These are phyloP conservation scores for Grammomys dolichurus DNA, from an alignment of 2,113 vertebrate genomes.

Conservation along the genomic window DNA sequence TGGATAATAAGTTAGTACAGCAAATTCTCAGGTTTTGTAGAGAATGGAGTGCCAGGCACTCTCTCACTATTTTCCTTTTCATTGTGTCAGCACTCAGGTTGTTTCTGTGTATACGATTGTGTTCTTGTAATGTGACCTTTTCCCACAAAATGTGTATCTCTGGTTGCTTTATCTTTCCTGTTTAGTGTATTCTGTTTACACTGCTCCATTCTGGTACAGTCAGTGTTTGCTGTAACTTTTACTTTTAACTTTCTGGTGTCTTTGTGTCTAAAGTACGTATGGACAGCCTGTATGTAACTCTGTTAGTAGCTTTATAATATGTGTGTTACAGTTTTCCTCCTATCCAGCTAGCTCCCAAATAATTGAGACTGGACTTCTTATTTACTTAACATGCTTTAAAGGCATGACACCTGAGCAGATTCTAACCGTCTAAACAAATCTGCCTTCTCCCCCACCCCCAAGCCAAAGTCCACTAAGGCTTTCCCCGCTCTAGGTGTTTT, in stretches of 20 bases:
- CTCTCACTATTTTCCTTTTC: background rate
- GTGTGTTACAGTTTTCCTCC: too few species aligned
- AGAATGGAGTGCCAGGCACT: background rate
- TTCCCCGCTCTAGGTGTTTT: too few species aligned
- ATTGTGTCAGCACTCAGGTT: background rate
- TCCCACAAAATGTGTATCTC: background rate
- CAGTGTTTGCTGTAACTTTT: background rate
- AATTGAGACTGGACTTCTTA: too few species aligned
- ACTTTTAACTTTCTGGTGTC: background rate
- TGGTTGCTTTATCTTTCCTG: background rate
- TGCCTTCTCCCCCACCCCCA: too few species aligned
- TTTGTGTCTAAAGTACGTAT: background rate
- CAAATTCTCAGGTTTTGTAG: background rate
- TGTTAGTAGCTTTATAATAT: too few species aligned
- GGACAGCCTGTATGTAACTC: background rate
- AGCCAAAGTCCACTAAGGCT: too few species aligned
- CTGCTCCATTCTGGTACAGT: background rate
- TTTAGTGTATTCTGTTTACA: background rate
- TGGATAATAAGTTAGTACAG: background rate
- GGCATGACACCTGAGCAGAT: too few species aligned
- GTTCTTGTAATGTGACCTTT: background rate
- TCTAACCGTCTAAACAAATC: too few species aligned
- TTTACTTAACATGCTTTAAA: too few species aligned
- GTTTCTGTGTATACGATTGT: background rate
- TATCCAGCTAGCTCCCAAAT: too few species aligned